Percentiles rank a stretch among this genome's conserved stretches.
Conservation (phyloP, 1,140 invertebrate species). For the Magallana gigas region DNA sequence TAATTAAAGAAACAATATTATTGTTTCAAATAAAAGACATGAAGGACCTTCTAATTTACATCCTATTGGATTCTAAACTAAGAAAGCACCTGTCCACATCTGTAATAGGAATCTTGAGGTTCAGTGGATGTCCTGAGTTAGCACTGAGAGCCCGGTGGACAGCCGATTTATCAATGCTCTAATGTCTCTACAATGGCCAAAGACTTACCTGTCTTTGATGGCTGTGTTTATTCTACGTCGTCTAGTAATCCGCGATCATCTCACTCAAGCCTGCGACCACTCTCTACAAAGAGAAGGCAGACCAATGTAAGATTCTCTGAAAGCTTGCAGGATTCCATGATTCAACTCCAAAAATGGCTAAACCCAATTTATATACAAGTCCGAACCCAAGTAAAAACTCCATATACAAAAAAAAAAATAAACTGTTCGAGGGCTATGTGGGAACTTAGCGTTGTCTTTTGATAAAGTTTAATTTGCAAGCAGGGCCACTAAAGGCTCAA, state of each 20-base stretch:
- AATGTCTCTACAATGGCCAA: not conserved
- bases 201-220: slow-evolving; percentile 21
- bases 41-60: too few relatives aligned
- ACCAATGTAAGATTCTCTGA: not conserved
- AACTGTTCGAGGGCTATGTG: not conserved
- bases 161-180: slow-evolving; percentile 10
- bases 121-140: too few relatives aligned
- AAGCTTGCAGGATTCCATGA: too few relatives aligned
- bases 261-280: not conserved
- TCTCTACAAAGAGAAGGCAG: not conserved
- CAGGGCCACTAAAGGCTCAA: not conserved
- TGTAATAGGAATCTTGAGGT: too few relatives aligned
- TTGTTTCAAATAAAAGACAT: too few relatives aligned
- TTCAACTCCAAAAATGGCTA: not conserved
- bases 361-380: too few relatives aligned
- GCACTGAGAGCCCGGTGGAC: not conserved
- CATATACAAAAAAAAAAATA: too few relatives aligned
- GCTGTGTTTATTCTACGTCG: not conserved
- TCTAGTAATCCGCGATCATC: not conserved
- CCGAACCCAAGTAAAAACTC: too few relatives aligned
- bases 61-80: too few relatives aligned
- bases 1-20: too few relatives aligned
- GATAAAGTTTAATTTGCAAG: not conserved
- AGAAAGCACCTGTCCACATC: too few relatives aligned
- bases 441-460: not conserved